Percentiles rank a stretch among this genome's conserved stretches.
Conservation (phyloP, 2,113 vertebrate species). For the Phalacrocorax pelagicus region DNA sequence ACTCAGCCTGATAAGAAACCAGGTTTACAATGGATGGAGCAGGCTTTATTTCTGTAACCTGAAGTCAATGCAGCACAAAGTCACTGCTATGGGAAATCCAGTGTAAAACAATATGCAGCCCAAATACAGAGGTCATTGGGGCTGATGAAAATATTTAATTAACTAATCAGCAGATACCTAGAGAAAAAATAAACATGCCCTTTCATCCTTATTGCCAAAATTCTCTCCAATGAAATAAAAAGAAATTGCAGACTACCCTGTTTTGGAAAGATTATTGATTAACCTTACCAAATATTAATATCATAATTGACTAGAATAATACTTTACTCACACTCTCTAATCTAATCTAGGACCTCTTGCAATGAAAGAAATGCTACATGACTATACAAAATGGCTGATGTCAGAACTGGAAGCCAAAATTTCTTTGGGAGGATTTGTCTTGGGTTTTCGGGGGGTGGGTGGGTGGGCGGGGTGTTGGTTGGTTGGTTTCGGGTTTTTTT, state of each 20-base stretch:
- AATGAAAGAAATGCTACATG: neutral
- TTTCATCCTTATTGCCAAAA: slow-evolving; percentile 5
- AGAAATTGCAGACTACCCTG: neutral
- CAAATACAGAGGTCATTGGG: slow-evolving; percentile 20
- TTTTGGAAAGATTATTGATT: slow-evolving; percentile 42
- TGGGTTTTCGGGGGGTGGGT: no score
- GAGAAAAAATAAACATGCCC: slow-evolving; percentile 42
- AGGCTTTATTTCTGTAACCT: neutral
- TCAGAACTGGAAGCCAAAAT: neutral
- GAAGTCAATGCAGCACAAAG: neutral
- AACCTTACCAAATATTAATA: slow-evolving; percentile 19
- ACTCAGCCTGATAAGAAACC: neutral
- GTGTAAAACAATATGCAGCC: neutral
- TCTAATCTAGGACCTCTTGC: neutral
- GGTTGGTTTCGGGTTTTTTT: rapidly evolving
- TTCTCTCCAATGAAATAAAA: slow-evolving; percentile 25
- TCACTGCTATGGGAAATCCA: neutral
- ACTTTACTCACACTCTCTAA: slow-evolving; percentile 39
- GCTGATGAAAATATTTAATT: slow-evolving; percentile 48
- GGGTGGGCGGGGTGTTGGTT: neutral
- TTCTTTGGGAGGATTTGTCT: neutral
- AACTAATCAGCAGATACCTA: slow-evolving; percentile 36
- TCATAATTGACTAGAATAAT: slow-evolving; percentile 32
- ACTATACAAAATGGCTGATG: neutral
- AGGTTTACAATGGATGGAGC: neutral